phyloP scores from a whole-genome alignment of 2,113 vertebrate genomes.

The Cranoglanis bouderius region DNA sequence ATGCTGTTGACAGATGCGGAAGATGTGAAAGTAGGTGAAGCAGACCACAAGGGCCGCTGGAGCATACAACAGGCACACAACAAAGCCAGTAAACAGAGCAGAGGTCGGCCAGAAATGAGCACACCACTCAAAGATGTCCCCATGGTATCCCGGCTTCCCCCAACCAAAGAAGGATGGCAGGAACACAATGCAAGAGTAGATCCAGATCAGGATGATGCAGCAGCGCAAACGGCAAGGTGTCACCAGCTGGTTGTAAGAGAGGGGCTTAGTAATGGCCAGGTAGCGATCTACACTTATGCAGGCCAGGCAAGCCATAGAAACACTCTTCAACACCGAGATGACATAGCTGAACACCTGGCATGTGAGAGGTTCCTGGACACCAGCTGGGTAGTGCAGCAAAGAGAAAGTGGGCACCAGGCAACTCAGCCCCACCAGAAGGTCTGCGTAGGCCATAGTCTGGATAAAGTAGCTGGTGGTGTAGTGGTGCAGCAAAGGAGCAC shows the following conservation, averaged over 20 bases:
- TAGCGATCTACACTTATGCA: constrained; percentile 98
- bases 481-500: constrained; percentile 93
- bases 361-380: constrained; percentile 90
- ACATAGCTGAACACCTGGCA: constrained; percentile 97
- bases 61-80: constrained; percentile 94
- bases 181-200: constrained; percentile 93
- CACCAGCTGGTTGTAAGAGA: constrained; percentile 97
- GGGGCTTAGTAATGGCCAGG: constrained; percentile 94
- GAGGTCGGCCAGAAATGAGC: constrained; percentile 95
- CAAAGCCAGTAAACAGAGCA: constrained; percentile 94
- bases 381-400: constrained; percentile 90
- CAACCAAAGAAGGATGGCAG: constrained; percentile 96
- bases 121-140: constrained; percentile 98
- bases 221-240: constrained; percentile 92
- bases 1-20: constrained; percentile 97
- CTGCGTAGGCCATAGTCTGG: constrained; percentile 98
- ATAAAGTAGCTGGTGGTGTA: constrained; percentile 99
- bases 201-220: constrained; percentile 94
- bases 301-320: constrained; percentile 97
- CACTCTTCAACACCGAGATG: constrained; percentile 97
- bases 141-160: constrained; percentile 98
- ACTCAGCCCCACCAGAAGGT: constrained; percentile 94
- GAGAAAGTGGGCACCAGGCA: constrained; percentile 95
- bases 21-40: constrained; percentile 99
- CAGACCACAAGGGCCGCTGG: constrained; percentile 95